These are phyloP conservation scores for Molanna angustata DNA, from an alignment of 2,888 invertebrate genomes.

Conservation along the genomic window DNA sequence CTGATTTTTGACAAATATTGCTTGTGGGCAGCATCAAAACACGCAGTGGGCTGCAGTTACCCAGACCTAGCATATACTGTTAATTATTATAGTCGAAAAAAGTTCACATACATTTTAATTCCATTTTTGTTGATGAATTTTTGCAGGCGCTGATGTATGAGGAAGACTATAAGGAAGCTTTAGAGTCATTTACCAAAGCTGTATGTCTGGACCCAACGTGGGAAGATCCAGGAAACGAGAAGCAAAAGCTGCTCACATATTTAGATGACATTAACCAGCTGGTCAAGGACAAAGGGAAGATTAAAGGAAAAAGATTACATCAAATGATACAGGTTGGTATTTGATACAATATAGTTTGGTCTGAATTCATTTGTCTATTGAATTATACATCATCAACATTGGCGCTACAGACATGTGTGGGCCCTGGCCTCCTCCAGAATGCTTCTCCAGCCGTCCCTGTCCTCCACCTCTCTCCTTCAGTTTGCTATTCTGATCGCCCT, in stretches of 20 bases:
- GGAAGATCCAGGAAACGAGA: conserved; percentile 63
- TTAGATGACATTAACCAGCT: conserved; percentile 63
- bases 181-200: conserved; percentile 67
- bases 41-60: no score
- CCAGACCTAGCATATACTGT: no score
- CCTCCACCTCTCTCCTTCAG: no score
- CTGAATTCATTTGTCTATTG: neutral
- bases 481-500: no score
- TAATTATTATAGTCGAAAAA: no score
- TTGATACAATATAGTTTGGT: neutral
- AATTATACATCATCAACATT: neutral
- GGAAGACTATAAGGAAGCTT: conserved; percentile 69
- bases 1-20: no score
- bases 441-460: no score
- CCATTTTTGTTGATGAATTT: no score
- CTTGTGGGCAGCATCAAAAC: no score
- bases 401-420: no score
- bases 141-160: conserved; percentile 73
- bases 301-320: conserved; percentile 69
- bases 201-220: conserved; percentile 72
- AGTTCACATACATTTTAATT: no score
- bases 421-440: no score
- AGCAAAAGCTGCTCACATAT: conserved; percentile 61
- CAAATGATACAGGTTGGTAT: conserved; percentile 61
- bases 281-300: conserved; percentile 64